phyloP scores from a whole-genome alignment of 37 sponge, comb jelly and placozoan species.

The Eunapius fragilis region DNA sequence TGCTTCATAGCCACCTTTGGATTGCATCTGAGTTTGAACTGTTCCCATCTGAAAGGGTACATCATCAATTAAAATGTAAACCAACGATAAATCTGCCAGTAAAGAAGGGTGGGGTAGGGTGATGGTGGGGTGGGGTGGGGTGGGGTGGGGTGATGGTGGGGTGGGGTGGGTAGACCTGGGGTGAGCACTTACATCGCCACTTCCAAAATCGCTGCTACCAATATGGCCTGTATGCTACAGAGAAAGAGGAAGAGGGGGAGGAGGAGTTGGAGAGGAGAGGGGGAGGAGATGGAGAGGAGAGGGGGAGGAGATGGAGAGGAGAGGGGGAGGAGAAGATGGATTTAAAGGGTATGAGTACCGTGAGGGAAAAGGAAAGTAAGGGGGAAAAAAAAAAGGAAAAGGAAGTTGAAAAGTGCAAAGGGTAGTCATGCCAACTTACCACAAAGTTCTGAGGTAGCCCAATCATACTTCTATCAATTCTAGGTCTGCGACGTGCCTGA shows the following conservation, averaged over 20 bases:
- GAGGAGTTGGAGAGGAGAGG: background rate
- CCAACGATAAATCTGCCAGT: too few relatives aligned
- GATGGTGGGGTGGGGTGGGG: too few relatives aligned
- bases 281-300: background rate
- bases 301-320: background rate
- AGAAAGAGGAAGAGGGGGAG: background rate
- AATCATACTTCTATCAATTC: constrained; percentile 70
- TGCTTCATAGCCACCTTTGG: constrained; percentile 75
- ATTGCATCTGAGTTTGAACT: constrained; percentile 79
- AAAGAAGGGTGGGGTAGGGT: too few relatives aligned
- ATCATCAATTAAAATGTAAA: background rate
- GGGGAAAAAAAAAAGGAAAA: background rate
- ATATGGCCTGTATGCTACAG: constrained; percentile 86
- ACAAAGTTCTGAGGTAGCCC: constrained; percentile 80
- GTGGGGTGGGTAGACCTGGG: too few relatives aligned
- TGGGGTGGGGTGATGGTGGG: too few relatives aligned
- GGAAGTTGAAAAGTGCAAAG: background rate
- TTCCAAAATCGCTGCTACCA: constrained; percentile 81
- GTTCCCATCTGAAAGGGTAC: constrained; percentile 39
- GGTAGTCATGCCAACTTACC: constrained; percentile 29
- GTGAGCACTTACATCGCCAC: constrained; percentile 85
- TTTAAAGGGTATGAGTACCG: too few relatives aligned
- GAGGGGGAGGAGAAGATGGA: background rate
- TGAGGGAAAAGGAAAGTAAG: constrained; percentile 6
- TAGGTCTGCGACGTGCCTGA: constrained; percentile 54